Percentiles rank a stretch among this genome's conserved stretches.
Conservation (phyloP, 1,140 invertebrate genomes). For the Drosophila nasuta region DNA sequence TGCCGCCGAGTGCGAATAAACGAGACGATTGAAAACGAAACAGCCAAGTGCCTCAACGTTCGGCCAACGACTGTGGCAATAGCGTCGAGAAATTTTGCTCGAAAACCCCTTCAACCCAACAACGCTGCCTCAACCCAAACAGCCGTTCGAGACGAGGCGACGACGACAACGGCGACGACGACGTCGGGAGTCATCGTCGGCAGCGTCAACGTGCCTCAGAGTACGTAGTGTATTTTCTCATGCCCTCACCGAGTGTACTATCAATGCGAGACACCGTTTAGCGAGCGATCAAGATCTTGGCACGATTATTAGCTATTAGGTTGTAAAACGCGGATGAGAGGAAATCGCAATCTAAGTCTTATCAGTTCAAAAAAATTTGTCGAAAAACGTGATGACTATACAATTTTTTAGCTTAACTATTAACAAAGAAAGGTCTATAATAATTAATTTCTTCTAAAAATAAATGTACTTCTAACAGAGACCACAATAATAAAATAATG, state of each 20-base stretch:
- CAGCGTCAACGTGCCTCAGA: slow-evolving; percentile 28
- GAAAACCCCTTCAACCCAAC: slow-evolving; percentile 24
- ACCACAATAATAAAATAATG: too few relatives aligned
- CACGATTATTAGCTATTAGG: not conserved
- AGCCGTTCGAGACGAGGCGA: slow-evolving; percentile 48
- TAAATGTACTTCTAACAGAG: too few relatives aligned
- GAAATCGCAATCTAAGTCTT: too few relatives aligned
- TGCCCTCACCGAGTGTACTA: slow-evolving; percentile 12
- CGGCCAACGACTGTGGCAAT: slow-evolving; percentile 63
- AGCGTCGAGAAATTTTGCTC: slow-evolving; percentile 61
- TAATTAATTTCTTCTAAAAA: not conserved
- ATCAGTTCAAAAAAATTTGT: too few relatives aligned
- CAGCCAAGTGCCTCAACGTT: slow-evolving; percentile 65
- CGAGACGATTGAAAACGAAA: slow-evolving; percentile 5
- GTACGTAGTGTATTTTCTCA: slow-evolving; percentile 27
- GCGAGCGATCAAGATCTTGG: not conserved
- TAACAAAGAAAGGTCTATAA: too few relatives aligned
- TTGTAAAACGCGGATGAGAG: too few relatives aligned
- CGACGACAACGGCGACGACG: slow-evolving; percentile 13
- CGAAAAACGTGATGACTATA: too few relatives aligned
- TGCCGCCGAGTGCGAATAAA: not conserved
- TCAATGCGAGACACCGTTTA: not conserved
- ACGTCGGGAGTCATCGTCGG: slow-evolving; percentile 27
- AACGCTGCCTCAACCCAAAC: slow-evolving; percentile 20
- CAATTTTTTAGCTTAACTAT: too few relatives aligned